A percentile compares a stretch with the other conserved stretches of the same genome.
Evolutionary conservation across 2,113 vertebrate genomes (phyloP).

Genomic region (Corythornis vintsioides): DNA sequence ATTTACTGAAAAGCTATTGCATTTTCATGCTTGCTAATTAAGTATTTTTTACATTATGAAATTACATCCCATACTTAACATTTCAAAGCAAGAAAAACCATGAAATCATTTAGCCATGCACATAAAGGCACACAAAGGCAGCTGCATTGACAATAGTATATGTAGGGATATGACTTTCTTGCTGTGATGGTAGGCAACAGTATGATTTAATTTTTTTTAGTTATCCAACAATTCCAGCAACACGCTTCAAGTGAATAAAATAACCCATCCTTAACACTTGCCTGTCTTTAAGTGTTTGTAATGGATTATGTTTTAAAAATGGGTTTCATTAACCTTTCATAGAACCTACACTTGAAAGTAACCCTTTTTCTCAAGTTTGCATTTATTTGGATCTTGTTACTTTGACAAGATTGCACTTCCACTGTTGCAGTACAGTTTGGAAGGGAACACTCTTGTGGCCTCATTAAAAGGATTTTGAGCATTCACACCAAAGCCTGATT

Average conservation of each 20-base stretch:
- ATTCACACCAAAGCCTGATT: background rate
- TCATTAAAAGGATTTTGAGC: background rate
- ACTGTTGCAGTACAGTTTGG: rapidly evolving
- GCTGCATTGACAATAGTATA: background rate
- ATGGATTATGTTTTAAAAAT: background rate
- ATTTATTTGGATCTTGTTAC: background rate
- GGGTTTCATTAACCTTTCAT: background rate
- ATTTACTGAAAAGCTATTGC: background rate
- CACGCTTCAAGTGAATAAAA: background rate
- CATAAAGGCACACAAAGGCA: background rate
- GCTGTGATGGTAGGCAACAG: background rate
- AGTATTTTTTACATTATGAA: background rate
- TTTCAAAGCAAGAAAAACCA: background rate
- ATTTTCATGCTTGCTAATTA: background rate
- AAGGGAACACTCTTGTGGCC: background rate
- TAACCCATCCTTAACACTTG: background rate
- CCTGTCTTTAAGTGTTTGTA: background rate
- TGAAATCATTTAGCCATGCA: background rate
- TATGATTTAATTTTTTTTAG: background rate
- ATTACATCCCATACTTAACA: background rate
- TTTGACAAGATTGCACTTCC: background rate
- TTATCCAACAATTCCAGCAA: background rate
- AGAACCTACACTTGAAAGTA: background rate
- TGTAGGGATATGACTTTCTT: background rate
- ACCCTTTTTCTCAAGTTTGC: background rate